Conservation (phyloP, 2,888 invertebrate species). For the Notodonta ziczac region DNA sequence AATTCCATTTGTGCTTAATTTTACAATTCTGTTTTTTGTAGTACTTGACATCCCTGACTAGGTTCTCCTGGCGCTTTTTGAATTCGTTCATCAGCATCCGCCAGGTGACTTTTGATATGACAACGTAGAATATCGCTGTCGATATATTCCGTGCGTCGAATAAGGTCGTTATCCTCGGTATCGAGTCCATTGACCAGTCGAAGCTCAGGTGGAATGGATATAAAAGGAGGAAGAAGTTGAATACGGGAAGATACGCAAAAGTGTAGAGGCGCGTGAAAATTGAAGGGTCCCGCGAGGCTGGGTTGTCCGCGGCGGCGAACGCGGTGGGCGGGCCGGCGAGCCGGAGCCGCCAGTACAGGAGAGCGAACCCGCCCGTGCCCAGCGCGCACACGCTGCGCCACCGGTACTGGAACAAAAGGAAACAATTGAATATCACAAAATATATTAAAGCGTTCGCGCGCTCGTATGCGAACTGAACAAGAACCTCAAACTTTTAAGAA, state of each 20-base stretch:
- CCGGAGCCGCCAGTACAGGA: slow-evolving; percentile 91
- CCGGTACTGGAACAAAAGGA: slow-evolving; percentile 86
- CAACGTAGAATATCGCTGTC: slow-evolving; percentile 90
- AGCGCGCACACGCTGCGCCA: slow-evolving; percentile 89
- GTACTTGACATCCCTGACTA: slow-evolving; percentile 64
- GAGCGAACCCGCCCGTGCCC: slow-evolving; percentile 86
- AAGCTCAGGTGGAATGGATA: slow-evolving; percentile 96
- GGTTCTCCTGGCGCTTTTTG: slow-evolving; percentile 63
- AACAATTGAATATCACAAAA: slow-evolving; percentile 23
- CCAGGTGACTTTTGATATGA: slow-evolving; percentile 74
- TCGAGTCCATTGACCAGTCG: slow-evolving; percentile 99
- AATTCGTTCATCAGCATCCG: slow-evolving; percentile 68
- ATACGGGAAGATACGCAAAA: slow-evolving; percentile 95
- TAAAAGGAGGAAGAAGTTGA: slow-evolving; percentile 94
- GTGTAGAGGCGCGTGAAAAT: slow-evolving; percentile 93
- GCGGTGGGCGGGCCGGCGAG: slow-evolving; percentile 90
- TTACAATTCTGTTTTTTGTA: slow-evolving; percentile 74
- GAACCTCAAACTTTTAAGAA: slow-evolving; percentile 34
- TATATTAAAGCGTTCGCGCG: slow-evolving; percentile 10
- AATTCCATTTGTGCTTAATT: slow-evolving; percentile 75
- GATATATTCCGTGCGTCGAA: slow-evolving; percentile 92
- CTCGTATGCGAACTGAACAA: slow-evolving; percentile 34
- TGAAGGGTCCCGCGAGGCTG: slow-evolving; percentile 94
- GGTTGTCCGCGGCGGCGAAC: slow-evolving; percentile 98
- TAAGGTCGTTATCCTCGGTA: slow-evolving; percentile 92